These are phyloP conservation scores for Paradisaea rubra DNA, from an alignment of 2,113 vertebrate genomes.

Conservation along the genomic window DNA sequence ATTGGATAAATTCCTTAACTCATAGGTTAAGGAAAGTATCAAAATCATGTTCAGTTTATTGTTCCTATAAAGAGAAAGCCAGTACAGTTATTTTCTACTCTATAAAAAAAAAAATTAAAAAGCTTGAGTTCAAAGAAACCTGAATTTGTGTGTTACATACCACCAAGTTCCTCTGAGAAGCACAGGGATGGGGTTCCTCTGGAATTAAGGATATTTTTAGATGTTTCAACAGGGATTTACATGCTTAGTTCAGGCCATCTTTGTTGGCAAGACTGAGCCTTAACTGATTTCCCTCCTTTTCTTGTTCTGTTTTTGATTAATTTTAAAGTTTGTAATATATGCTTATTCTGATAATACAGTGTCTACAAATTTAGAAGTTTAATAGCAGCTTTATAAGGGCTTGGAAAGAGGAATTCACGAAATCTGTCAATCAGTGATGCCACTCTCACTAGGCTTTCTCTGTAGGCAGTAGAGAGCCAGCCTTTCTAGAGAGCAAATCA, in stretches of 20 bases:
- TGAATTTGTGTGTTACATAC: background rate
- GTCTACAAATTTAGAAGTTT: background rate
- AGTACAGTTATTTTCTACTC: background rate
- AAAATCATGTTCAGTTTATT: background rate
- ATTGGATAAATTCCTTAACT: background rate
- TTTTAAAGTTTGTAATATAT: background rate
- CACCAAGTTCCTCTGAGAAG: background rate
- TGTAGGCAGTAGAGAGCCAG: background rate
- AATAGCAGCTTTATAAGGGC: background rate
- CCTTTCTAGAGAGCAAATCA: background rate
- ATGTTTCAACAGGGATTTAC: background rate
- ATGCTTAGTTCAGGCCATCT: background rate
- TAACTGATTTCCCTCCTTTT: background rate
- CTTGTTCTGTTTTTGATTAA: background rate
- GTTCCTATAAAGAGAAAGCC: background rate
- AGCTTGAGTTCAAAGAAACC: background rate
- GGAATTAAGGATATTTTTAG: background rate
- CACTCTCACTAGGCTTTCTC: background rate
- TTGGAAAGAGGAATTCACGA: background rate
- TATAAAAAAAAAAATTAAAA: background rate
- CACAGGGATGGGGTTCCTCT: background rate
- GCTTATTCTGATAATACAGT: background rate
- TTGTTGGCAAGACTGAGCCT: background rate
- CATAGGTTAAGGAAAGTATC: background rate
- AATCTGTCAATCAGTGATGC: background rate